Evolutionary conservation across 2,797 vertebrate genomes (phyloP).

Genomic region (Chaenodraco wilsoni): DNA sequence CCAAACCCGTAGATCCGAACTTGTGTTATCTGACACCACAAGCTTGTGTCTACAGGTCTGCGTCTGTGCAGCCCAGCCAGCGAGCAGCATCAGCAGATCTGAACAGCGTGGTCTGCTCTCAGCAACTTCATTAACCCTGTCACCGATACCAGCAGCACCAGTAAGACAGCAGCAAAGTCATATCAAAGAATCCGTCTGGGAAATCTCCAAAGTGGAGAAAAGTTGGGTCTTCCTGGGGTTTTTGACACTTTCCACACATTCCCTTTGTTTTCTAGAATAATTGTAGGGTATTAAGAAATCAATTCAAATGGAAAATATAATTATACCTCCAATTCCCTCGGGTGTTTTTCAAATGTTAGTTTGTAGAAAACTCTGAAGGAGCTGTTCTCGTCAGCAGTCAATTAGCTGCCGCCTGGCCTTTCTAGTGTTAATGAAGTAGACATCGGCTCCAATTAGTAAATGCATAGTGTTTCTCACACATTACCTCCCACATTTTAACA

Average conservation of each 20-base stretch:
- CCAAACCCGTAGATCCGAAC: conserved; percentile 98
- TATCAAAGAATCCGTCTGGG: neutral
- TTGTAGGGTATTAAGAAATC: conserved; percentile 5
- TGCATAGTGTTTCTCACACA: conserved; percentile 28
- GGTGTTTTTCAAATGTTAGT: conserved; percentile 16
- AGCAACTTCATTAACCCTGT: conserved; percentile 29
- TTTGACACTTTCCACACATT: neutral
- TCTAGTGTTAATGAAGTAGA: conserved; percentile 46
- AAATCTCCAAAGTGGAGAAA: neutral
- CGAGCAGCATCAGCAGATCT: conserved; percentile 37
- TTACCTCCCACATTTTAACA: conserved; percentile 25
- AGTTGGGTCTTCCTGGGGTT: neutral
- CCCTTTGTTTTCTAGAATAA: neutral
- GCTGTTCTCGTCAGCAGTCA: conserved; percentile 28
- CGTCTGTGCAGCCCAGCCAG: conserved; percentile 86
- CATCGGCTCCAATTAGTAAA: conserved; percentile 40
- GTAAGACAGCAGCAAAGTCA: neutral
- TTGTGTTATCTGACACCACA: conserved; percentile 91
- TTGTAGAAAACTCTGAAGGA: conserved; percentile 4
- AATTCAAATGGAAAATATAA: conserved; percentile 17
- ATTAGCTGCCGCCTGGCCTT: conserved; percentile 28
- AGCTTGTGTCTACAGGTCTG: conserved; percentile 95
- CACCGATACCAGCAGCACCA: neutral
- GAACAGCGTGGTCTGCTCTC: conserved; percentile 19
- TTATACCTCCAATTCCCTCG: neutral